A percentile compares a stretch with the other conserved stretches of the same genome.
Evolutionary conservation across 2,888 invertebrate genomes (phyloP).

Genomic region (Mystacides longicornis): DNA sequence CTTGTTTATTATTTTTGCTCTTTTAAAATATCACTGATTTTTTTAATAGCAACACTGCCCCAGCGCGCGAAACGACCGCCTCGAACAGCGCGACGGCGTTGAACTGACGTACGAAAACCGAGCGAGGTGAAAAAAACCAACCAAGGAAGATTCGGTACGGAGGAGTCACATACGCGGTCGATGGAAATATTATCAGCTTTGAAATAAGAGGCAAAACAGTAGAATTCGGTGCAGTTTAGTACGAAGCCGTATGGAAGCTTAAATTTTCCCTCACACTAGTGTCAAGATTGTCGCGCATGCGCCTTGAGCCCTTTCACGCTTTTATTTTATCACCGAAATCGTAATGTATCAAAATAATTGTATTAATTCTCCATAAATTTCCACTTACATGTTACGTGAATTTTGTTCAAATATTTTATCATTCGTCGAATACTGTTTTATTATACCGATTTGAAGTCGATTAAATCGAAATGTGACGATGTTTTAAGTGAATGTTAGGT

Average conservation of each 20-base stretch:
- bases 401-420: too few relatives aligned
- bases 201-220: slow-evolving; percentile 13
- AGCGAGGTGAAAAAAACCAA: too few relatives aligned
- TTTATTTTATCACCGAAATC: not conserved
- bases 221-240: slow-evolving; percentile 13
- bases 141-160: not conserved
- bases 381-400: too few relatives aligned
- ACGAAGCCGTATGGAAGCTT: not conserved
- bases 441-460: too few relatives aligned
- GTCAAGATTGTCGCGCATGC: not conserved
- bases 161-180: slow-evolving; percentile 16
- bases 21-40: too few relatives aligned
- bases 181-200: slow-evolving; percentile 15
- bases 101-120: slow-evolving; percentile 11
- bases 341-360: not conserved
- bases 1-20: too few relatives aligned
- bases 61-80: slow-evolving; percentile 3
- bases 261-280: not conserved
- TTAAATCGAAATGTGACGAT: too few relatives aligned
- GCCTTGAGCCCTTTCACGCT: not conserved
- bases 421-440: too few relatives aligned
- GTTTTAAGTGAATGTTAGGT: too few relatives aligned
- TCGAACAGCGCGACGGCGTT: slow-evolving; percentile 17
- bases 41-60: not conserved
- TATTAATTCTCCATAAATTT: not conserved